Base-by-base conservation (phyloP, 2,888 invertebrate genomes). In the Drosophila nigricruria region DNA sequence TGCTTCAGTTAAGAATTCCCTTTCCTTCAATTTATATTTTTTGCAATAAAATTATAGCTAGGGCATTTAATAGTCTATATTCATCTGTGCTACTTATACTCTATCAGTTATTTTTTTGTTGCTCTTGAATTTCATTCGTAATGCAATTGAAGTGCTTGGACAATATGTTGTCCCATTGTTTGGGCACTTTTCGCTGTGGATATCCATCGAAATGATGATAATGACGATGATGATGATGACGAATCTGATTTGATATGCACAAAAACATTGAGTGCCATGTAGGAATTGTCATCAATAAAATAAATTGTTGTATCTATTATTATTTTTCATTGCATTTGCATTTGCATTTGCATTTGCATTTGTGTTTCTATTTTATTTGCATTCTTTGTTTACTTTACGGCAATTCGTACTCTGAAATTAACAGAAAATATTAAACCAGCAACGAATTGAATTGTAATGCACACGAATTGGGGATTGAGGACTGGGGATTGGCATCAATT, bases 271-370 rank as follows among this genome's bases (percentile, higher is more conserved):
- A 73, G 54, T 70, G 54, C 60, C 70, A 59, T 62, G 81, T 65
- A 66, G 62, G 73, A 67, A 83, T 77, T 74, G 74, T 86, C 78
- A 89, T 89, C 84, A 89, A 82, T 87, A 84, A 84, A 74, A 84
- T 70, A 77, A 84, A 83, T 87, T 72, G 74, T 66, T 73, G 66
- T 66, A 58, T 61, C 25, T 73, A 73, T 54, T 73, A 73, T 54
- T 82, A 72, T 75, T 54, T 58, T 20, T 40, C 52, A 43, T 36
- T 63, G 56, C 16, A 60, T 57, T 65, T 38, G 27, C 30, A 49
- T 30, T 36, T 63, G 56, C 16, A 60, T 57, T 65, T 38, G 27
- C 30, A 49, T 30, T 38, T n/a, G 27, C 32, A 42, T 32, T 65
- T 50, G 59, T 50, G 20, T 49, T 32, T 58, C 34, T 14, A 30